Evolutionary conservation across 2,888 invertebrate species (phyloP), one percentile per base, ranked within the genome.

Genomic region (Diaperis boleti): DNA sequence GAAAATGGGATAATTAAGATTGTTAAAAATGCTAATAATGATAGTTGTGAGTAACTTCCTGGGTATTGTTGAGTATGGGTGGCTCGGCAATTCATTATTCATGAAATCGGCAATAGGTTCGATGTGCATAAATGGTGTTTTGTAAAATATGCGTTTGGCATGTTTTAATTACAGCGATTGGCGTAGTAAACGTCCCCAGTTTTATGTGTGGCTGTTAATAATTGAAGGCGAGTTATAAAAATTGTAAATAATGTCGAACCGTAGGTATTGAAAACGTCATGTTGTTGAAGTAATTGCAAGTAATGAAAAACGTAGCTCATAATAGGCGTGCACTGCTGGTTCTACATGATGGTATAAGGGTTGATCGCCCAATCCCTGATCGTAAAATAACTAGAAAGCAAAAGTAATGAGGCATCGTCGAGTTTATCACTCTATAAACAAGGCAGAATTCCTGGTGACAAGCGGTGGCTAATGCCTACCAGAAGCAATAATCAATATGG

Each of bases 371-470:
- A 69, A 64, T 64, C 65, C 64, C 65, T 62, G 67, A 64, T 76
- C 78, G 74, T 79, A 79, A 79, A 80, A 76, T 74, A 76, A 79
- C 75, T 76, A 76, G 73, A 73, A 74, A 71, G 74, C 75, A 75
- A 75, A 77, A 74, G 78, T 80, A 81, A 79, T 79, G 80, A 79
- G 76, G 73, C 77, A 73, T 74, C 74, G 74, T 74, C 76, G 72
- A 78, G 74, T 81, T 80, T 81, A 80, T 80, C 79, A 79, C 79
- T 77, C 79, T 74, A 80, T 80, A 80, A 81, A 79, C 78, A 77
- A 76, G 71, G 72, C 71, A 68, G 68, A 71, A 72, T 72, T 70
- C 70, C 70, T 68, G 69, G 68, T 70, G 74, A 72, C 71, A 70
- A 69, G 67, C 68, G 63, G 66, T 68, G 69, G 68, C 66, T 70